Evolutionary conservation across 2,797 vertebrate genomes (phyloP).

Genomic region (Psittacula echo): DNA sequence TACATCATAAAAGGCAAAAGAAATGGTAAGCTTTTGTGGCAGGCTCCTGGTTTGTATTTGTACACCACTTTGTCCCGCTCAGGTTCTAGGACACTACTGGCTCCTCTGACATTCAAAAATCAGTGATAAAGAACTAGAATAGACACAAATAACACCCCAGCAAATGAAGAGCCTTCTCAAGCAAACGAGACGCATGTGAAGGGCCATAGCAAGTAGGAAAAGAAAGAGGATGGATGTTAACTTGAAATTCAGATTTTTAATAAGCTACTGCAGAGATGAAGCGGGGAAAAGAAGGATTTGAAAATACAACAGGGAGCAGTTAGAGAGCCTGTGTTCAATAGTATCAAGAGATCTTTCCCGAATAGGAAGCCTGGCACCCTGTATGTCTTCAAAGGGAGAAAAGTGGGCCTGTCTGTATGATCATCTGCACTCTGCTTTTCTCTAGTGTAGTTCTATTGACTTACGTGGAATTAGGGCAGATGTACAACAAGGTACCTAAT

Average conservation of each 20-base stretch:
- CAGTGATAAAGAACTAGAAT: not conserved
- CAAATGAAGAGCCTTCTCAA: not conserved
- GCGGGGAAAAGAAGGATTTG: not conserved
- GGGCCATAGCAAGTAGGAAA: not conserved
- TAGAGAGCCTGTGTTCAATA: not conserved
- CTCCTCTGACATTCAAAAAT: not conserved
- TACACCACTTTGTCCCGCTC: not conserved
- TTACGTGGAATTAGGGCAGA: not conserved
- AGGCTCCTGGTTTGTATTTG: not conserved
- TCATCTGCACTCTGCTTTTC: not conserved
- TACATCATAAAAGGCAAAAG: not conserved
- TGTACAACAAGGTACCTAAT: not conserved
- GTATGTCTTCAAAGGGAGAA: not conserved
- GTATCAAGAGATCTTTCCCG: not conserved
- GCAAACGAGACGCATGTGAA: not conserved
- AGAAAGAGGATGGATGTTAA: not conserved
- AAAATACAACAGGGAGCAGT: not conserved
- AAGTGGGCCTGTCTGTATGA: not conserved
- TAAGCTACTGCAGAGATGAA: not conserved
- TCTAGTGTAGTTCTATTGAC: not conserved
- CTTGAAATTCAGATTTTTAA: not conserved
- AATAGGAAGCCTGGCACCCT: not conserved
- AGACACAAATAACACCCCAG: not conserved
- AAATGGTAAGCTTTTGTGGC: not conserved
- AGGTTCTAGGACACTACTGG: not conserved